Base-by-base conservation (phyloP, 1,140 invertebrate species). In the Archegozetes longisetosus region DNA sequence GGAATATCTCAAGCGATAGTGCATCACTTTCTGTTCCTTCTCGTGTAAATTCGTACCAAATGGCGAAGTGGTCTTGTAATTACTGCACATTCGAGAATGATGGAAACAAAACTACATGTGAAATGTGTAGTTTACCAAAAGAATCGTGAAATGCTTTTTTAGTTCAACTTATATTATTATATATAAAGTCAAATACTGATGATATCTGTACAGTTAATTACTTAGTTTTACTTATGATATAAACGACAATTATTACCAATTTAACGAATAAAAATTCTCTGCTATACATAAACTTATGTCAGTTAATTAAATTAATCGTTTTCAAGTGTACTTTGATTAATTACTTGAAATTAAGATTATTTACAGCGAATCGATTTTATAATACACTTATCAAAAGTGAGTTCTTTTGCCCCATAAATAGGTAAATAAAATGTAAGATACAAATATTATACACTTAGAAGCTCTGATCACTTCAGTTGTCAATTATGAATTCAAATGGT, bases 51-150 rank as follows among this genome's bases (percentile, higher is more conserved):
- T n/a, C 6, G 32, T 17, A 40, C 32, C 32, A 9, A 40, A 40
- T 40, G 32, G 32, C 66, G 55, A 65, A 48, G 58, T 96, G 92
- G 92, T 90, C 86, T 13, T 96, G 92, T 73, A 79, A 80, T 61
- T 83, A 90, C 68, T 96, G 92, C 77, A 96, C 92, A 60, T 96
- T 84, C 72, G 79, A 92, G 66, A 97, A 97, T 77, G 77, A 78
- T 60, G 72, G 80, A 52, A 79, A 81, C 52, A 74, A 79, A 53
- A 77, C 74, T 57, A 78, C 78, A 61, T 96, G 91, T 76, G 91
- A 95, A 70, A 93, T 95, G 79, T 96, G 92, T 76, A 81, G 80
- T 67, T 78, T 95, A 69, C 91, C 91, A n/a, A 61, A 65, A 20
- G 29, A 53, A 51, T 20, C 22, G 4, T 58, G 25, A 23, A 25